Conservation (phyloP, 2,113 vertebrate species). For the Plotosus lineatus region DNA sequence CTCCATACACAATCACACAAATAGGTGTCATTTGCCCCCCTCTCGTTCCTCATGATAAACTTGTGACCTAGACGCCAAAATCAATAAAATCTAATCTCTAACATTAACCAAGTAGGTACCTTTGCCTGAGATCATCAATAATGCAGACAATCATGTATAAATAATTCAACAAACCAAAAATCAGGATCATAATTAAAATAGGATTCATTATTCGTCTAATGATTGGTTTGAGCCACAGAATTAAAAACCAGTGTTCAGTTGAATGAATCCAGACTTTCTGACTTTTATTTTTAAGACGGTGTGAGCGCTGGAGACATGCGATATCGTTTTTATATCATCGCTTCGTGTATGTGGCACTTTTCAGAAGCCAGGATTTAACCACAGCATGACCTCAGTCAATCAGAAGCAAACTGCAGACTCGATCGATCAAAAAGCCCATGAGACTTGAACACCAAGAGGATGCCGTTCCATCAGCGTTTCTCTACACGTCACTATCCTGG, state of each 20-base stretch:
- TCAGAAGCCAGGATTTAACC: background rate
- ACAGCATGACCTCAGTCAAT: background rate
- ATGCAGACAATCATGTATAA: background rate
- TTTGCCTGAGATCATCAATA: background rate
- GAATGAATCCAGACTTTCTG: background rate
- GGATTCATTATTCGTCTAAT: background rate
- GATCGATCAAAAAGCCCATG: conserved; percentile 14
- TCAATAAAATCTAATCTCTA: background rate
- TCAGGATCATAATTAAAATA: background rate
- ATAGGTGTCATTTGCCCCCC: too few species aligned
- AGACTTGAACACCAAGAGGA: background rate
- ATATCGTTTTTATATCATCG: conserved; percentile 3
- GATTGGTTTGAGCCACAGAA: background rate
- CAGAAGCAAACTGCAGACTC: background rate
- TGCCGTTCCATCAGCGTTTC: background rate
- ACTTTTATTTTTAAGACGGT: background rate
- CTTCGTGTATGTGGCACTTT: conserved; percentile 6
- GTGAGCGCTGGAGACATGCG: background rate
- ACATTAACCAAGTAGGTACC: background rate
- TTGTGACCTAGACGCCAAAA: background rate
- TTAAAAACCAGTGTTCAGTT: background rate
- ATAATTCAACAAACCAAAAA: background rate
- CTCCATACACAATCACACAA: too few species aligned
- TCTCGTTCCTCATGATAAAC: background rate
- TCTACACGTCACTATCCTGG: background rate